Evolutionary conservation across 2,888 invertebrate species (phyloP), one percentile per base, ranked within the genome.

Genomic region (Melipona bicolor): DNA sequence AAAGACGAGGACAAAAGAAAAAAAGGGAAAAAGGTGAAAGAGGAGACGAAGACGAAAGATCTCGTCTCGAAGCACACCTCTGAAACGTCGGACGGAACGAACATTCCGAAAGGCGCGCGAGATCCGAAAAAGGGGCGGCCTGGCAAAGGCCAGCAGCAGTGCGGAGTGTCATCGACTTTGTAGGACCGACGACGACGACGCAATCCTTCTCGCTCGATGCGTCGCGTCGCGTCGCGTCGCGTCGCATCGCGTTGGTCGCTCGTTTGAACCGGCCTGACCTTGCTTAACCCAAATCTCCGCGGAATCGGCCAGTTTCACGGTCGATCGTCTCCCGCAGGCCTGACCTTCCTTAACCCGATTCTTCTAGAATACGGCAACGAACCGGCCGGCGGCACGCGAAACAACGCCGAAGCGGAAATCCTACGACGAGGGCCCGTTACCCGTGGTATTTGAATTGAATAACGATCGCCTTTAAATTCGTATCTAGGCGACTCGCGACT

Each of bases 381-480:
- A 83, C 74, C 68, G 2, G 65, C 77, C 59, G 78, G 74, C 78
- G 80, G 15, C 81, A 81, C 52, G 43, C 43, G 43, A 43, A 43
- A 43, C 43, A 43, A 76, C 86, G 69, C 84, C 79, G 83, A 88
- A 83, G 82, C 90, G 90, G 90, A 89, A 89, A 87, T 88, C 88
- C 88, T 88, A 81, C 82, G 88, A 85, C 81, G 71, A 71, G 11
- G 87, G 85, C 62, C 89, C 89, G 89, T 90, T 89, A 90, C 67
- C 59, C 81, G 72, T 65, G 27, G 84, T 87, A 90, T 90, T 90
- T 90, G 90, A 90, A 90, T 90, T 88, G 91, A 90, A 90, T 90
- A 91, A 90, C 91, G 90, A 90, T 87, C 85, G 86, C 81, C 80
- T 90, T 88, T 88, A 89, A 89, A 89, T 88, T 90, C 87, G 90